Percentiles rank a stretch among this genome's conserved stretches.
phyloP scores from a whole-genome alignment of 2,113 vertebrate species.

The Eptatretus burgeri region DNA sequence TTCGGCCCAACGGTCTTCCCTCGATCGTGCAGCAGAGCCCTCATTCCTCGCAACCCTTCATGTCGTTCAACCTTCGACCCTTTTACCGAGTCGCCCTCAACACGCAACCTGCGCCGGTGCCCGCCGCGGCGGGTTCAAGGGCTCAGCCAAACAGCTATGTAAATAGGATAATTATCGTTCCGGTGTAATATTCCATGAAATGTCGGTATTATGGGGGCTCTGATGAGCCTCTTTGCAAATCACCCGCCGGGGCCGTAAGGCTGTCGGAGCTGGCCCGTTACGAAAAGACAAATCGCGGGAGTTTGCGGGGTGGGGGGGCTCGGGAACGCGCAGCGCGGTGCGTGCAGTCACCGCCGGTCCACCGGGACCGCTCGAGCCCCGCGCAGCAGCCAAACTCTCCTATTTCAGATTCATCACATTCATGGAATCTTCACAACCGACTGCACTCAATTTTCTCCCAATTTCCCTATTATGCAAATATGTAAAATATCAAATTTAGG shows the following conservation, averaged over 20 bases:
- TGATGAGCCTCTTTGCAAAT: constrained; percentile 1
- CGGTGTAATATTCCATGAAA: constrained; percentile 99
- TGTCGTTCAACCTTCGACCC: background rate
- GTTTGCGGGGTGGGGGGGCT: background rate
- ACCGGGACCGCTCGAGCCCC: constrained; percentile 10
- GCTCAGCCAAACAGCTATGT: constrained; percentile 19
- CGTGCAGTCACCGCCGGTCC: constrained; percentile 13
- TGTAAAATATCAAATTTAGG: constrained; percentile 99
- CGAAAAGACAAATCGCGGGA: background rate
- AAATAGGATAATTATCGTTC: constrained; percentile 97
- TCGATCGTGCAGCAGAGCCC: background rate
- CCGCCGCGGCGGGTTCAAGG: constrained; percentile 1
- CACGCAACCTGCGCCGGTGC: background rate
- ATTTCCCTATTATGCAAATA: constrained; percentile 99
- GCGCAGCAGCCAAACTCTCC: background rate
- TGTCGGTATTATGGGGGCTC: constrained; percentile 64
- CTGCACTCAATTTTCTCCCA: constrained; percentile 99
- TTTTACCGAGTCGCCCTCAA: background rate
- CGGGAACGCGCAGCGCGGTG: constrained; percentile 2
- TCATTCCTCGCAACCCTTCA: background rate
- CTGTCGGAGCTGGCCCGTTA: constrained; percentile 2
- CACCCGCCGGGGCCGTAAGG: constrained; percentile 3
- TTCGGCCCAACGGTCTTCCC: background rate
- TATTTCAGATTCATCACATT: constrained; percentile 99
- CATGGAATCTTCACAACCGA: constrained; percentile 95